Conservation (phyloP, 2,113 vertebrate species). For the Holacanthus passer region DNA sequence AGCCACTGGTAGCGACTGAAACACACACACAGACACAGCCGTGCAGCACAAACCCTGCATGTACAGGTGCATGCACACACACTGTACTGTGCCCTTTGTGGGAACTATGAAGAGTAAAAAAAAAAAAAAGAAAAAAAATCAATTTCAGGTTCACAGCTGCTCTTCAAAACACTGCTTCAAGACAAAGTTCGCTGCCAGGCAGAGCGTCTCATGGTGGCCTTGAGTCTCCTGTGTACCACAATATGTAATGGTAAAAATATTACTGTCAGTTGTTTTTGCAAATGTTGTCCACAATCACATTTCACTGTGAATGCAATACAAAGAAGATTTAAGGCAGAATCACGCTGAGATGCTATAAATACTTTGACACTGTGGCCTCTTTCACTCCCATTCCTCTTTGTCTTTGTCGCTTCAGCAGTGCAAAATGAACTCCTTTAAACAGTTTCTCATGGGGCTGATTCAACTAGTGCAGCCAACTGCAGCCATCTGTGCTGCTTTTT, state of each 20-base stretch:
- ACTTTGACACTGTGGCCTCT: neutral
- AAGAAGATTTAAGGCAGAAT: constrained; percentile 3
- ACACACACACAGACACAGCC: neutral
- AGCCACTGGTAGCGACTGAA: neutral
- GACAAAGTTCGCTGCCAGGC: neutral
- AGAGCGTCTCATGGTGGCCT: neutral
- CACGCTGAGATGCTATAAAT: neutral
- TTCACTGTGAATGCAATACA: neutral
- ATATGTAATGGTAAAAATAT: neutral
- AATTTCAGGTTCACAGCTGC: constrained; percentile 16
- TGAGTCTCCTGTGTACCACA: neutral
- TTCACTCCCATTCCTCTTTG: neutral
- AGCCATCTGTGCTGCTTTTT: constrained; percentile 53
- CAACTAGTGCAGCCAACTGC: constrained; percentile 26
- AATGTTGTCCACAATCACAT: neutral
- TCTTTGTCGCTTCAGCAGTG: neutral
- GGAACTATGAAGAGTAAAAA: neutral
- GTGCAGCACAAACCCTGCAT: neutral
- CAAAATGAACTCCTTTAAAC: constrained; percentile 24
- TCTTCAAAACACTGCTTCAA: constrained; percentile 20
- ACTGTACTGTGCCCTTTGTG: neutral
- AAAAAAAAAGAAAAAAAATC: too few species aligned
- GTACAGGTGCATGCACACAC: neutral
- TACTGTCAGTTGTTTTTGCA: neutral
- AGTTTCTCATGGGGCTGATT: constrained; percentile 33